Evolutionary conservation across 2,797 vertebrate species (phyloP), one percentile per base, ranked within the genome.

Genomic region (Pelochelys cantorii): DNA sequence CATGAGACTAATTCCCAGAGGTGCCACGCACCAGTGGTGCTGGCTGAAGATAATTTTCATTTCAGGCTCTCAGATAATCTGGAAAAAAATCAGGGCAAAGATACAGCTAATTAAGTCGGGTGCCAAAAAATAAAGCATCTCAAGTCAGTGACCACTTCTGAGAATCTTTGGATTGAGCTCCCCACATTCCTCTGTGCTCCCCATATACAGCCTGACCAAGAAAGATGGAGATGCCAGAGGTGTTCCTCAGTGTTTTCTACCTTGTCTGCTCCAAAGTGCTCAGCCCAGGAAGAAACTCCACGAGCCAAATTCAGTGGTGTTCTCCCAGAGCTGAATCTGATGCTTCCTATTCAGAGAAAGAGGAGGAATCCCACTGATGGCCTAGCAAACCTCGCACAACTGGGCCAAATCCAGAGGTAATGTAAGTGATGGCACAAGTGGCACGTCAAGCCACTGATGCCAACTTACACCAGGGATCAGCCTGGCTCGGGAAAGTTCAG

Each of bases 191-290:
- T 52, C 78, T 9, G 59, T 2, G 56, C 56, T 87, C 80, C 59
- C 91, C 94, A 93, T 93, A 92, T 95, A 89, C 94, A 96, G 93
- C 77, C 78, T 25, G 74, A 75, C 7, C 23, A 13, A 48, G 37
- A 75, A 75, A 42, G 42, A 42, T 13, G 6, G 83, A 89, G 65
- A 3, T 0, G 25, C 83, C 11, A 48, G 37, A 15, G 7, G 23
- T 11, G 12, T 12, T 12, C 20, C 42, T 48, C 23, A 13, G 86
- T 84, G 87, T 4, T 0, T 83, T 83, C 42, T 1, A 10, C 52
- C 31, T 81, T 10, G 86, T 93, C 85, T 89, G 89, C 89, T 94
- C 93, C 95, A 90, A 94, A 12, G 89, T 86, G 84, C 83, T 95
- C 92, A 90, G 0, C 89, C 74, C 83, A 89, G 18, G 20, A 86